Conservation (phyloP, 2,113 vertebrate genomes). For the Okapia johnstoni region DNA sequence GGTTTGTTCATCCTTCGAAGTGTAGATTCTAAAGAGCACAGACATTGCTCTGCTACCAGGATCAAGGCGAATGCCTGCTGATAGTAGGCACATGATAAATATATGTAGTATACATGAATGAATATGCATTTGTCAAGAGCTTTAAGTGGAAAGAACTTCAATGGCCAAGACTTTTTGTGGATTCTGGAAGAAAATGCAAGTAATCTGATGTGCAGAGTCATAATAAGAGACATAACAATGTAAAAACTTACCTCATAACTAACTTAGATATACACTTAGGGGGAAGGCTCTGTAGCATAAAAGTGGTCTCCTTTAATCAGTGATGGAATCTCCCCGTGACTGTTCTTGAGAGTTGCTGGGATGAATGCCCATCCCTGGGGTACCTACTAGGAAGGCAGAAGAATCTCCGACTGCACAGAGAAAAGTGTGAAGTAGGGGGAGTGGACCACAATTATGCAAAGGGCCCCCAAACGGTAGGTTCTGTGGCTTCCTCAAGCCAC, state of each 20-base stretch:
- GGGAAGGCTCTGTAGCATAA: fast-evolving
- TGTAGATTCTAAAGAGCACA: neutral
- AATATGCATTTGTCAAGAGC: neutral
- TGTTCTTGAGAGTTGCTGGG: neutral
- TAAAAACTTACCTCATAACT: neutral
- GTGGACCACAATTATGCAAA: fast-evolving
- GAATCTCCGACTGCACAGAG: neutral
- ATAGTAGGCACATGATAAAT: neutral
- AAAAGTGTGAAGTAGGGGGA: neutral
- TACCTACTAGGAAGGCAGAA: neutral
- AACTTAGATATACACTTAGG: fast-evolving
- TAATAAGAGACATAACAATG: fast-evolving
- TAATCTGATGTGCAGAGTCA: neutral
- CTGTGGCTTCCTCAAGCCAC: neutral
- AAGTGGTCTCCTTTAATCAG: neutral
- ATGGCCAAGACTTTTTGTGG: neutral
- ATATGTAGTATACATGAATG: neutral
- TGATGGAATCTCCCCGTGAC: too few species aligned
- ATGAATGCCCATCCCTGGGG: too few species aligned
- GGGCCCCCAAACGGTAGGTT: neutral
- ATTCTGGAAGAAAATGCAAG: neutral
- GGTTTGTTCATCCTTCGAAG: neutral
- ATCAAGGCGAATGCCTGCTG: neutral
- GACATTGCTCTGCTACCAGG: fast-evolving
- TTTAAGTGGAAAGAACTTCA: neutral